Base-by-base conservation (phyloP, 2,113 vertebrate genomes). In the Marmota flaviventris region DNA sequence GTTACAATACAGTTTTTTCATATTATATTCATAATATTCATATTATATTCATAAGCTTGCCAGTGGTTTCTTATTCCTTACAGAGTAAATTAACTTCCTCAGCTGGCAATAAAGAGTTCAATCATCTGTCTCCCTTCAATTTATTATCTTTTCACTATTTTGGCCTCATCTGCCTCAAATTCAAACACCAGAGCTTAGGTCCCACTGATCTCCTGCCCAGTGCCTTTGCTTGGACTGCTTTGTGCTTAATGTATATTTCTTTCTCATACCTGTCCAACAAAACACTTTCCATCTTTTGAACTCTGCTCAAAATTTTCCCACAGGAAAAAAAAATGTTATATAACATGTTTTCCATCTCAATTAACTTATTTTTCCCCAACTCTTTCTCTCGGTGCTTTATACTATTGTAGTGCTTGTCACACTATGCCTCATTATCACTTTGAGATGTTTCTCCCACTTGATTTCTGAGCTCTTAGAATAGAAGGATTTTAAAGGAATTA, bases 361-460 rank as follows among this genome's bases (percentile, higher is more conserved):
- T 85, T 37, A 73, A 73, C 73, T 61, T 79, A 18, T 89, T 85
- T 85, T 70, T 69, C 56, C 56, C 9, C 3, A 83, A 37, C 37
- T 89, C 42, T 75, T 76, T 75, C 79, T 72, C 51, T 92, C 29
- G 27, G n/a, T 45, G 42, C 67, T 53, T 85, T 76, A 18, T 42
- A 48, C 56, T 78, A 63, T 18, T 69, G 22, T 75, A 89, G 25
- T 75, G 78, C 72, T 58, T 89, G 58, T 76, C 67, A 69, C 39
- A 70, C 20, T 85, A 13, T 51, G 32, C 2, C 67, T 96, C 34
- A 16, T 89, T 85, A 72, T 93, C 37, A 89, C 45, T 34, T 81
- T 45, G 58, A 72, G 92, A 69, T 93, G 53, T 75, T 89, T 90
- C 73, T 39, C 56, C 79, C 32, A 58, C 37, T 95, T 72, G n/a